Base-by-base conservation (phyloP, 2,797 vertebrate species). In the Pseudocheirus occidentalis region DNA sequence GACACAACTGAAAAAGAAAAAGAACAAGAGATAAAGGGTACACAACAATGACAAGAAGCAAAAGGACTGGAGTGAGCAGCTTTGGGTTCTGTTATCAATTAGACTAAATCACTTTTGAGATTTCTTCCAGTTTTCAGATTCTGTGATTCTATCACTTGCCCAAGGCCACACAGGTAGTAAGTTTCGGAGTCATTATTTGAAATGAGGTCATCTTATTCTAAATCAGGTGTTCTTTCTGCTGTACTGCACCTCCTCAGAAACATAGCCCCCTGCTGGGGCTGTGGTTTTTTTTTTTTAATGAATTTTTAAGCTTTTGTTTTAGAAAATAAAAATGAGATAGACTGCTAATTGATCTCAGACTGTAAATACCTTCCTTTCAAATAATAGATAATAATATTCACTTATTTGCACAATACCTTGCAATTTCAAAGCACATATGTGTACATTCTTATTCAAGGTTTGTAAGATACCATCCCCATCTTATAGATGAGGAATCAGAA, bases 271-370 rank as follows among this genome's bases (percentile, higher is more conserved):
- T 92, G 58, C 5, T 96, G 92, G 93, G 34, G 95, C 94, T 53
- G 31, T 13, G 11, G 52, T 52, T 28, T 34, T 4, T n/a, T 40
- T 28, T 97, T 96, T 89, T 66, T 11, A 87, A 1, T 93, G n/a
- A 12, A 91, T 96, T 57, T 81, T 12, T 95, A 93, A 93, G 21
- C 9, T 94, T 93, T 95, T 90, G 55, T 95, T 95, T 93, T 81
- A 81, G 66, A 46, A 94, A 93, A 92, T 66, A 66, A 92, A 62
- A 92, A 73, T 55, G 54, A 91, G 9, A 55, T 3, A 94, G 31
- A 93, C 13, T 53, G n/a, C 66, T 16, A 94, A 90, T 53, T 94
- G 50, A 94, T 91, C 7, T 93, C 92, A 93, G 95, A 96, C n/a
- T 7, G 89, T 62, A 58, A 24, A 94, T 11, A 28, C 90, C 5